Base-by-base conservation (phyloP, 2,113 vertebrate species). In the Hucho hucho region DNA sequence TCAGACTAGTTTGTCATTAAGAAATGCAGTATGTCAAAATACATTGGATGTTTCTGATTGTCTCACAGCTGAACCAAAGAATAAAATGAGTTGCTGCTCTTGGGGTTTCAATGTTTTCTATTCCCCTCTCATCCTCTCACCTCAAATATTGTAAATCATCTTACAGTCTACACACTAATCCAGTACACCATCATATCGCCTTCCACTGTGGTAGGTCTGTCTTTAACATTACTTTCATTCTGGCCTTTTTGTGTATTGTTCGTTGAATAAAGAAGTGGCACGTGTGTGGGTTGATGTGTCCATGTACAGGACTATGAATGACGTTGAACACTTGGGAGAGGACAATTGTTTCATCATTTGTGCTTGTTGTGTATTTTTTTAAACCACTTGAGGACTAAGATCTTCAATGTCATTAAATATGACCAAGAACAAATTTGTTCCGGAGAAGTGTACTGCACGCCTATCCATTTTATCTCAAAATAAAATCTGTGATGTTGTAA, bases 361-460 rank as follows among this genome's bases (percentile, higher is more conserved):
- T 24, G 24, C 11, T 66, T 25, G 22, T 20, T 32, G 43, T 64
- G 6, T 29, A 14, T 6, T 69, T n/a, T n/a, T 49, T 71, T 56
- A 29, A 28, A 72, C 26, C 49, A 9, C 72, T 67, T 46, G 61
- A 63, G 20, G 46, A 69, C n/a, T 72, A 74, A 61, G 66, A 69
- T 18, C 4, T 68, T 26, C 26, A 26, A 46, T 26, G 46, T 78
- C 20, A 56, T 61, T 16, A 18, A 56, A 22, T 9, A 32, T 69
- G 80, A 75, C 56, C 49, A 43, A 76, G 25, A 73, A 64, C 25
- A 75, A n/a, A 29, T 71, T 72, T 64, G n/a, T 74, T 77, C 49
- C 72, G 11, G n/a, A 78, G 20, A 25, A 70, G 24, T 22, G 24
- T 26, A 78, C n/a, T 14, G 43, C 3, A 5, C 20, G 4, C 24